Conservation (phyloP, 2,888 invertebrate genomes). For the Eustalomyia histrio region DNA sequence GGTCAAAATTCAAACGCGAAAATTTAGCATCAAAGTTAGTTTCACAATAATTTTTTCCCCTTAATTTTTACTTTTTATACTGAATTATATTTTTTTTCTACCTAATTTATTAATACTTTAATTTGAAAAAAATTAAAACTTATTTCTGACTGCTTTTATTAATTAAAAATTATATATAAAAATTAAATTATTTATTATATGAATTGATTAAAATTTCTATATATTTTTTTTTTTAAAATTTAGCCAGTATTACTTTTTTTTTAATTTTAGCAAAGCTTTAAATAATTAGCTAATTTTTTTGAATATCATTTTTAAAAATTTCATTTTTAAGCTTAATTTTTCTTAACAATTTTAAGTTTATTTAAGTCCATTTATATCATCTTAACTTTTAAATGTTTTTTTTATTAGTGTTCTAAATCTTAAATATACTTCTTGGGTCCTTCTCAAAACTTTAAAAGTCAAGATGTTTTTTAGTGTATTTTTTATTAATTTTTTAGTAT, state of each 20-base stretch:
- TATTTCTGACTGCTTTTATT: conserved; percentile 27
- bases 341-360: conserved; percentile 7
- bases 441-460: conserved; percentile 17
- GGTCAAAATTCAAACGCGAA: conserved; percentile 80
- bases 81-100: neutral
- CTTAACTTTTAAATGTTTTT: conserved; percentile 9
- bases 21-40: conserved; percentile 80
- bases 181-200: conserved; percentile 28
- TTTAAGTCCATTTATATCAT: neutral
- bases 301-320: conserved; percentile 5
- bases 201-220: conserved; percentile 20
- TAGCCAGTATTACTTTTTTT: conserved; percentile 37
- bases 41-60: conserved; percentile 68
- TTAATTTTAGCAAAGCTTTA: conserved; percentile 51
- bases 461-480: neutral
- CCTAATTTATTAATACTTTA: neutral
- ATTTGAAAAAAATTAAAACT: conserved; percentile 11
- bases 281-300: conserved; percentile 48
- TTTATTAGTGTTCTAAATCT: neutral
- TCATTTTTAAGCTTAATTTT: neutral
- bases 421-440: neutral
- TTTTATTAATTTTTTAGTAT: conserved; percentile 28
- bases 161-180: neutral
- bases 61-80: conserved; percentile 15
- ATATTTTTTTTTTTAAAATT: too few species aligned